These are phyloP conservation scores for Criorhina ranunculi DNA, from an alignment of 2,888 invertebrate species.

Conservation along the genomic window DNA sequence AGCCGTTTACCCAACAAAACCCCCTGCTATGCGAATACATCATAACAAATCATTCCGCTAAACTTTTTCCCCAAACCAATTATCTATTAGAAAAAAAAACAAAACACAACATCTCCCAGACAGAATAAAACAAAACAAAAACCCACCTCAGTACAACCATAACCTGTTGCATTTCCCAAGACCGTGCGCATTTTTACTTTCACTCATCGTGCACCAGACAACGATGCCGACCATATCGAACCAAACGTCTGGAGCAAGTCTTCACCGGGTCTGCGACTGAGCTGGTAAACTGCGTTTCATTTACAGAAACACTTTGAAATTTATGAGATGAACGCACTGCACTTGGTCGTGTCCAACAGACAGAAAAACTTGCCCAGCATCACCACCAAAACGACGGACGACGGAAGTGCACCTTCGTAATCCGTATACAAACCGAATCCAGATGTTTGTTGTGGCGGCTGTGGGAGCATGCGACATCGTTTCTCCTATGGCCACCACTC, in stretches of 20 bases:
- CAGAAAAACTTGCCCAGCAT: constrained; percentile 32
- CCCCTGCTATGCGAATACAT: constrained; percentile 58
- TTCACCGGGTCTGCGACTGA: constrained; percentile 51
- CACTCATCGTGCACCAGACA: constrained; percentile 63
- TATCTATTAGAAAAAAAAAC: constrained; percentile 45
- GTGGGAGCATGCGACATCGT: constrained; percentile 34
- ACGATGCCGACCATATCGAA: constrained; percentile 10
- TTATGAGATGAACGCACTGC: constrained; percentile 60
- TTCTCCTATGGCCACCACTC: constrained; percentile 53
- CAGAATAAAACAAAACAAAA: constrained; percentile 52
- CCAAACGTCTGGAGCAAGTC: constrained; percentile 67
- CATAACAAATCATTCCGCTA: constrained; percentile 69
- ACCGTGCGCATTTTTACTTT: constrained; percentile 64
- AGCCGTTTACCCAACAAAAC: constrained; percentile 33
- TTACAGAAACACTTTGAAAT: constrained; percentile 40
- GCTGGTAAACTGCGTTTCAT: constrained; percentile 75
- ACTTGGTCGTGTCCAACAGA: constrained; percentile 17
- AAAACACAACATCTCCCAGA: constrained; percentile 59
- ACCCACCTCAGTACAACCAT: constrained; percentile 22
- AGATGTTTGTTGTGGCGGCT: constrained; percentile 41
- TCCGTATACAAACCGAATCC: constrained; percentile 43
- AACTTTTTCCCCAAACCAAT: constrained; percentile 69
- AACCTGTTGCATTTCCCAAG: constrained; percentile 75
- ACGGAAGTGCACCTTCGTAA: constrained; percentile 61
- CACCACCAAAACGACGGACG: constrained; percentile 3